Conservation (phyloP, 1,140 invertebrate genomes). For the Prorops nasuta region DNA sequence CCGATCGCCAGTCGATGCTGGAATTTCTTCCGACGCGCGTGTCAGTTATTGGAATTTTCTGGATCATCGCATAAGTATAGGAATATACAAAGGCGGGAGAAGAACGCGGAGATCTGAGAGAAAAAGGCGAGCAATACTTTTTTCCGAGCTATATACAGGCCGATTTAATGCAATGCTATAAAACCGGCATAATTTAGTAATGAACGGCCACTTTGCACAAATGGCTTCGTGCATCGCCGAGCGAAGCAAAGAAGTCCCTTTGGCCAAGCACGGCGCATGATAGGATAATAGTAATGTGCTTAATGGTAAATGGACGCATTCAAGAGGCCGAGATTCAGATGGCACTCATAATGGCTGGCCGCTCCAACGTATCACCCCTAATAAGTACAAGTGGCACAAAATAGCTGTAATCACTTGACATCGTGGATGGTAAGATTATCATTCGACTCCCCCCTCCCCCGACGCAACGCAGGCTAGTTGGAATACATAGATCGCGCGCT, state of each 20-base stretch:
- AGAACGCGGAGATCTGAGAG: too few relatives aligned
- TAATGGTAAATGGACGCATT: conserved; percentile 58
- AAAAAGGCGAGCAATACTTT: too few relatives aligned
- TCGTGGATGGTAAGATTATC: conserved; percentile 49
- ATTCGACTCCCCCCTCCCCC: background rate
- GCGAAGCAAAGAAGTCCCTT: conserved; percentile 49
- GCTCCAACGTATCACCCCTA: conserved; percentile 50
- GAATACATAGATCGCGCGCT: too few relatives aligned
- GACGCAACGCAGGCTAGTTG: too few relatives aligned
- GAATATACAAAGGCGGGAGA: background rate
- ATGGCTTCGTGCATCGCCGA: conserved; percentile 50
- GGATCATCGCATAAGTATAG: background rate
- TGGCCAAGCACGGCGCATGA: conserved; percentile 42
- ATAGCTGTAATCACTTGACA: conserved; percentile 55
- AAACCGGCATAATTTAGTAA: conserved; percentile 56
- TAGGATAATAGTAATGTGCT: conserved; percentile 60
- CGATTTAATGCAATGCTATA: conserved; percentile 50
- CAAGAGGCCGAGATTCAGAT: conserved; percentile 55
- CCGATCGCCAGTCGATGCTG: too few relatives aligned
- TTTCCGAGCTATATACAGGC: too few relatives aligned
- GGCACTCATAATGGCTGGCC: conserved; percentile 52
- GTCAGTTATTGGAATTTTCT: too few relatives aligned
- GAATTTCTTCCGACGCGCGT: too few relatives aligned
- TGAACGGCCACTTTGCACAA: conserved; percentile 56
- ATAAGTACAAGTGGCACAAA: conserved; percentile 59